Base-by-base conservation (phyloP, 2,888 invertebrate genomes). In the Troglohyphantes excavatus region DNA sequence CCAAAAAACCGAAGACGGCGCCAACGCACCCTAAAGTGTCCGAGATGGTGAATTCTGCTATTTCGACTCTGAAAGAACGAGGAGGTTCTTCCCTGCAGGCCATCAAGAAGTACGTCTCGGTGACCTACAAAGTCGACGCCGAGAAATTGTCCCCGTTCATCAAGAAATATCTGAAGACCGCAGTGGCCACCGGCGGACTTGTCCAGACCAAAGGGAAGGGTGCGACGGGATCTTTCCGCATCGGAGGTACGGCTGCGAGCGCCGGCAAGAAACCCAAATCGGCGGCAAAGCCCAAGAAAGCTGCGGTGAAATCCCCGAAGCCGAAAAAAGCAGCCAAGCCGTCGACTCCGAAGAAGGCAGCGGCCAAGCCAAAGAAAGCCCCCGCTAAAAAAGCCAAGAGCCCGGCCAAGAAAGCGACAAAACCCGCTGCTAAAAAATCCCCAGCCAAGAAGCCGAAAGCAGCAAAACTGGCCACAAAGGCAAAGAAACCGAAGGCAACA, bases 31-130 rank as follows among this genome's bases (percentile, higher is more conserved):
- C 95, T 0, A 94, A 93, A 21, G 94, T 94, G 0, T 92, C 94
- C 0, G 93, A 94, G 43, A 95, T 96, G 95, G 95, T 96, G 0
- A 94, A 94, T 91, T 93, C 93, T 43, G 95, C 96, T 1, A 92
- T 93, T 91, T 87, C 86, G 17, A 91, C 83, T 5, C 88, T 93
- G 70, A 92, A 92, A 82, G 93, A 93, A 92, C 94, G 95, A 33
- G 94, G 94, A 79, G 96, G 96, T 33, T 95, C 95, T 0, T 95
- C 95, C 0, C 92, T 93, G 2, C 93, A 93, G 68, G 95, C 95
- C 1, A 95, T 96, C 93, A 96, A 95, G 93, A 96, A 96, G 92
- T 96, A 95, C 93, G 94, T 96, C 73, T 93, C 94, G 11, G 93
- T 94, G 27, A 95, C 94, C 85, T 95, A 95, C 94, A 95, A 95